Base-by-base conservation (phyloP, 2,888 invertebrate species). In the Caenorhabditis sp. region DNA sequence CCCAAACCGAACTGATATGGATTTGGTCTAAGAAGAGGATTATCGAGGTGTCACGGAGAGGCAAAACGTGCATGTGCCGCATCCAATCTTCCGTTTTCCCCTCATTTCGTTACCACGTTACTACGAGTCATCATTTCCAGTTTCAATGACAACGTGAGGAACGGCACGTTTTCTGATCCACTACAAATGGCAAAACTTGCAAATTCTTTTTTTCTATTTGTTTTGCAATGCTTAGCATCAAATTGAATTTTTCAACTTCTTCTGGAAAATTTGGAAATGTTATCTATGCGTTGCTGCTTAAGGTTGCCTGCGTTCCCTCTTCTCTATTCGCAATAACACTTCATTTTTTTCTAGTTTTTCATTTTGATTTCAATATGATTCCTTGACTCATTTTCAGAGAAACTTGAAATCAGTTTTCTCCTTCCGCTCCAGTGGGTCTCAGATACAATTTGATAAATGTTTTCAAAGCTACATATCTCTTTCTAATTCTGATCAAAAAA, bases 61-160 rank as follows among this genome's bases (percentile, higher is more conserved):
- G 61, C n/a, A 55, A 22, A 35, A 67, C 58, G 55, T 65, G 67
- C 65, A 76, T 67, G 76, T 67, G 76, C 61, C 40, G 6, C 60
- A 58, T 53, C 67, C 37, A 67, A 74, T 76, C 76, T 61, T 60
- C 60, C 74, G 74, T 67, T 74, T 65, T 74, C 67, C 76, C 55
- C 51, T 47, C 56, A 26, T 47, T 64, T 47, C 47, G 47, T 47
- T 50, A 24, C 11, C 50, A 56, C 64, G 50, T 37, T 71, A 56
- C 72, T 72, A 72, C 55, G 40, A 6, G 11, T 9, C 32, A 4
- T 32, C 9, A 32, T 32, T 32, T 32, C 24, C 40, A 22, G 5
- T 15, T 22, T 24, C n/a, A 24, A 37, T 61, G 24, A 55, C 53
- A 26, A 40, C 2, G 47, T n/a, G 47, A 47, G 18, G 47, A 40